These are phyloP conservation scores for Idaea biselata DNA, from an alignment of 2,888 invertebrate species.

Conservation along the genomic window DNA sequence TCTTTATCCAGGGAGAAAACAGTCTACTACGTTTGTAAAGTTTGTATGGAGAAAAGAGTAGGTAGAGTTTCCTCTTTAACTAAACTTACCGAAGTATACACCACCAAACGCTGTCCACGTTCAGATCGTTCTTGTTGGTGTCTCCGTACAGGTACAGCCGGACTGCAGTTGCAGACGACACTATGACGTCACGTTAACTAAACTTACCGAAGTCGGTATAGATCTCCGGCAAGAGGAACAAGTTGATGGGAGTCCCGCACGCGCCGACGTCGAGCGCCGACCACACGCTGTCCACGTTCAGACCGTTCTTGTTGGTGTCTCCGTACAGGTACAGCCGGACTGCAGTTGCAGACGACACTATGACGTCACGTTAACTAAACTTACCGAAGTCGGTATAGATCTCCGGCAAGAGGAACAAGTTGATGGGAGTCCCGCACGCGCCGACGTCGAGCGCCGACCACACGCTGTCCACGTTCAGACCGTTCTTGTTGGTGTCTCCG, in stretches of 20 bases:
- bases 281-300: conserved; percentile 63
- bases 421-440: conserved; percentile 82
- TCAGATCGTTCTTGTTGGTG: conserved; percentile 61
- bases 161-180: background rate
- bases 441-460: conserved; percentile 76
- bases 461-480: conserved; percentile 60
- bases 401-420: conserved; percentile 85
- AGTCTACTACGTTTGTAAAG: no score
- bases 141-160: conserved; percentile 80
- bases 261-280: conserved; percentile 75
- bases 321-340: conserved; percentile 78
- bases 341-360: background rate
- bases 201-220: conserved; percentile 67
- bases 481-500: conserved; percentile 66
- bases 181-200: no score
- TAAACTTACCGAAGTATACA: conserved; percentile 70
- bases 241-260: conserved; percentile 83
- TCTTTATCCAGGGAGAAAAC: no score
- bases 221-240: conserved; percentile 85
- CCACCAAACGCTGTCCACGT: conserved; percentile 67
- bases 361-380: no score
- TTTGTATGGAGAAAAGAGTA: no score
- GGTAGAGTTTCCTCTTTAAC: no score
- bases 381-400: conserved; percentile 74
- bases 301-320: conserved; percentile 63